Evolutionary conservation across 1,140 invertebrate species (phyloP).

Genomic region (Scaptomyza montana): DNA sequence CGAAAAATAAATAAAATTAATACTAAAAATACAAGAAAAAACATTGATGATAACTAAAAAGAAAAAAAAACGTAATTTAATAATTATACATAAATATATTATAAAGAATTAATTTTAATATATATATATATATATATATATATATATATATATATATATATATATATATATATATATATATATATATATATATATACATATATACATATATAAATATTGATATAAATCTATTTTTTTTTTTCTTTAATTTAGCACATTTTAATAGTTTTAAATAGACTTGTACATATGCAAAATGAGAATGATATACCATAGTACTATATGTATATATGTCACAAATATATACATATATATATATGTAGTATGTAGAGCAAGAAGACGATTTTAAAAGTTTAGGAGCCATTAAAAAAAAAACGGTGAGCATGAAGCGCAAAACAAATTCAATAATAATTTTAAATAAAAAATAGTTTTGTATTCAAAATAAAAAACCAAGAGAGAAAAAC

Average conservation of each 20-base stretch:
- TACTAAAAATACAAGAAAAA: conserved; percentile 13
- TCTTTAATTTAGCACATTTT: conserved; percentile 74
- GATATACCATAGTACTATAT: conserved; percentile 41
- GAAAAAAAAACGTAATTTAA: conserved; percentile 32
- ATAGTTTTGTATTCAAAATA: conserved; percentile 71
- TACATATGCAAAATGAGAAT: conserved; percentile 64
- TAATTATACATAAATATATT: conserved; percentile 59
- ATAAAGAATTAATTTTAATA: conserved; percentile 74
- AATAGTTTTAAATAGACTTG: conserved; percentile 74
- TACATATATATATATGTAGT: conserved; percentile 39
- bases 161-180: conserved; percentile 54
- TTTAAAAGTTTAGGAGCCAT: conserved; percentile 39
- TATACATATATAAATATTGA: conserved; percentile 25
- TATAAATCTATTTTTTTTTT: too few species aligned
- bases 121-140: conserved; percentile 56
- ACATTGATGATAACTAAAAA: conserved; percentile 55
- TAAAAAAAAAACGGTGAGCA: conserved; percentile 22
- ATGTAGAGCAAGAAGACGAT: conserved; percentile 40
- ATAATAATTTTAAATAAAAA: conserved; percentile 73
- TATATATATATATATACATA: conserved; percentile 51
- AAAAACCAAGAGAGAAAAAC: conserved; percentile 8
- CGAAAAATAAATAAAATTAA: conserved; percentile 30
- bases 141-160: conserved; percentile 1
- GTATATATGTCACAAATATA: conserved; percentile 35
- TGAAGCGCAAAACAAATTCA: conserved; percentile 59